phyloP scores from a whole-genome alignment of 2,113 vertebrate species.

The Odontesthes bonariensis region DNA sequence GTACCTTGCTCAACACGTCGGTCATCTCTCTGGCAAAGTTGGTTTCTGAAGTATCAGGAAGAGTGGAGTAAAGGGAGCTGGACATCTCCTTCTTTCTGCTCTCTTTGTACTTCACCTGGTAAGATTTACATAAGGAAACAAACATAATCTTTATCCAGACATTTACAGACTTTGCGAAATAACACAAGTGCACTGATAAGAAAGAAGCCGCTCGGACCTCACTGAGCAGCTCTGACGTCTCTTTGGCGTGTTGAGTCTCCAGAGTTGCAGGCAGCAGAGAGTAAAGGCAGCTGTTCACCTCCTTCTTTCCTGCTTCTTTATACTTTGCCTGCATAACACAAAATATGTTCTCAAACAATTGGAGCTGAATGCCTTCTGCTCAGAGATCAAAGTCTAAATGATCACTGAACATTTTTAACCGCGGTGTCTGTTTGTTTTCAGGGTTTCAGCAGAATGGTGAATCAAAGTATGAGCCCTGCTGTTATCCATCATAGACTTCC shows the following conservation, averaged over 20 bases:
- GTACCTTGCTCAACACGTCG: slow-evolving; percentile 61
- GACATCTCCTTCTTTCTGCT: slow-evolving; percentile 81
- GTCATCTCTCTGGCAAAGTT: slow-evolving; percentile 85
- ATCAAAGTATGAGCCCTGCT: too few species aligned
- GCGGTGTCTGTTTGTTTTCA: neutral
- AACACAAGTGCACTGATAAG: neutral
- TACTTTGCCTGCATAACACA: slow-evolving; percentile 84
- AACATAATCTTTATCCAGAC: neutral
- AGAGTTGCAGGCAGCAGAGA: slow-evolving; percentile 65
- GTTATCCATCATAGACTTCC: too few species aligned
- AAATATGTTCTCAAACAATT: rapidly evolving
- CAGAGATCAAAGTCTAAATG: neutral
- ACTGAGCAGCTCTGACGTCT: slow-evolving; percentile 64
- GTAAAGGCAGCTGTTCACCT: slow-evolving; percentile 54
- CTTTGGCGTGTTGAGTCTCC: slow-evolving; percentile 71
- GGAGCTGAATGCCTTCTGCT: neutral
- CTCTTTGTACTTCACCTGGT: slow-evolving; percentile 88
- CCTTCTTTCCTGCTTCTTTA: slow-evolving; percentile 79
- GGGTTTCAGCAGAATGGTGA: neutral
- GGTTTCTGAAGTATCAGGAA: slow-evolving; percentile 89
- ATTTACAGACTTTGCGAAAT: neutral
- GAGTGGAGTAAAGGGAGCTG: slow-evolving; percentile 83
- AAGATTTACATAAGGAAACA: neutral
- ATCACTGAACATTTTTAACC: neutral
- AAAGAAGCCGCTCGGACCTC: slow-evolving; percentile 21